Base-by-base conservation (phyloP, 1,140 invertebrate species). In the Drosophila neocordata region DNA sequence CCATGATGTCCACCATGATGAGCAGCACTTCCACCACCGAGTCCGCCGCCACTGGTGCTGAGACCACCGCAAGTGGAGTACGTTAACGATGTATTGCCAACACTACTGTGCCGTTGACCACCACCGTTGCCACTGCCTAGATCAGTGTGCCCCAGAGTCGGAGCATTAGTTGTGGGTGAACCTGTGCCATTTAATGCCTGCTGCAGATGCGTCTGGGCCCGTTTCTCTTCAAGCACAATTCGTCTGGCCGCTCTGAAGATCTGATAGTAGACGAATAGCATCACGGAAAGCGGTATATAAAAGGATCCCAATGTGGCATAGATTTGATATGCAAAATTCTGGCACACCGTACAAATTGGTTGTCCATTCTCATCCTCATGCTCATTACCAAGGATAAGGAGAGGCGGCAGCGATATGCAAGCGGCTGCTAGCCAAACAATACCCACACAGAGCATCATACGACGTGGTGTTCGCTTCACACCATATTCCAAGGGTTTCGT, bases 191-290 rank as follows among this genome's bases (percentile, higher is more conserved):
- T 95, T 94, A 96, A 90, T 94, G 95, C 57, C 94, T 94, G 88
- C 84, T 96, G 95, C 60, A 97, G 92, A 88, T 97, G 96, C 20
- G 95, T 96, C 84, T 97, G 96, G 8, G 96, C 96, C n/a, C 95
- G 93, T 81, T 94, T 95, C 93, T 97, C 96, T 80, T 97, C 96
- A 79, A 96, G 93, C 0, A 97, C 96, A 79, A 97, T 97, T 81
- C 95, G 95, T 48, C 96, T 93, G 4, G 96, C 96, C 0, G 96
- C 96, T 51, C 95, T 93, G 90, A 98, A 97, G 92, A 98, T 98
- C 92, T 97, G 97, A 89, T 97, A 96, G 90, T 98, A 98, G 1
- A 98, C 96, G 66, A 96, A 94, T 20, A 98, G 95, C 97, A 98
- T 98, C 48, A 98, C 96, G 59, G 95, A 93, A 22, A 98, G 92